Evolutionary conservation across 2,888 invertebrate genomes (phyloP).

Genomic region (Nymphalis urticae): DNA sequence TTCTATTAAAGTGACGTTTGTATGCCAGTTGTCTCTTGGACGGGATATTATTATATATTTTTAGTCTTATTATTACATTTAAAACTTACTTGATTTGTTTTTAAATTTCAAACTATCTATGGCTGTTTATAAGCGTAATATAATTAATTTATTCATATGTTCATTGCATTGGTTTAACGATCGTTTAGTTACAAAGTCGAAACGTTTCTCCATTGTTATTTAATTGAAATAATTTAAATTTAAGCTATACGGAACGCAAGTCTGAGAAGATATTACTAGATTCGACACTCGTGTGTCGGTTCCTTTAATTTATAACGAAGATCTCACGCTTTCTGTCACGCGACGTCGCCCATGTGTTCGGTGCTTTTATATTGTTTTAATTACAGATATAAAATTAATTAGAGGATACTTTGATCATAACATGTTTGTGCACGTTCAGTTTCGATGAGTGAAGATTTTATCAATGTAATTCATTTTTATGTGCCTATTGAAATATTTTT

Average conservation of each 20-base stretch:
- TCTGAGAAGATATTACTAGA: conserved; percentile 7
- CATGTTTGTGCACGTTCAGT: conserved; percentile 36
- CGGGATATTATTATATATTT: too few species aligned
- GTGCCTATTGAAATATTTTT: background rate
- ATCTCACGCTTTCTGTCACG: conserved; percentile 29
- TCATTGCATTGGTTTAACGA: conserved; percentile 1
- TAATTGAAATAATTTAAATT: conserved; percentile 5
- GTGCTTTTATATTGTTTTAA: conserved; percentile 44
- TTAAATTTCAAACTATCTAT: too few species aligned
- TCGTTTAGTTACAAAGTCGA: background rate
- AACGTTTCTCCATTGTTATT: conserved; percentile 2
- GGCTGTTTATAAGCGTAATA: too few species aligned
- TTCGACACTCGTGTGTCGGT: conserved; percentile 1
- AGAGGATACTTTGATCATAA: conserved; percentile 23
- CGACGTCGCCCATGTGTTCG: conserved; percentile 26
- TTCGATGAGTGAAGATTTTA: conserved; percentile 3
- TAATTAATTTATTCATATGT: background rate
- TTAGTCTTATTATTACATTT: too few species aligned
- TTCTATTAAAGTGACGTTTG: too few species aligned
- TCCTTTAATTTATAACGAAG: conserved; percentile 35
- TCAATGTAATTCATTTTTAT: conserved; percentile 2
- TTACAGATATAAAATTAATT: conserved; percentile 26
- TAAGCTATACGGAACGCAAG: background rate
- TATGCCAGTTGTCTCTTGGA: too few species aligned
- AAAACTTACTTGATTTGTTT: too few species aligned